phyloP scores from a whole-genome alignment of 2,888 invertebrate genomes.

The Synanthedon myopaeformis region DNA sequence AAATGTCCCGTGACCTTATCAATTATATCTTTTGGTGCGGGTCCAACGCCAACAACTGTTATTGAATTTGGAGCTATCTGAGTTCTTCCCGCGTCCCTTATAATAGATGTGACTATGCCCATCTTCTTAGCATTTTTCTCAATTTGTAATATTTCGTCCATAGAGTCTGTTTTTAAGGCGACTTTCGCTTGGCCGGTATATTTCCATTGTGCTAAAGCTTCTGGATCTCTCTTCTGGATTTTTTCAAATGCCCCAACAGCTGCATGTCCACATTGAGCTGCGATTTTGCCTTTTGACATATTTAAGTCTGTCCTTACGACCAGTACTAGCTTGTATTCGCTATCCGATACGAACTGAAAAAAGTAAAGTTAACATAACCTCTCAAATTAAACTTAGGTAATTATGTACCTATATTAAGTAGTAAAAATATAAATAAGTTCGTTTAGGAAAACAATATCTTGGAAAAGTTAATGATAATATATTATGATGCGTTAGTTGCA shows the following conservation, averaged over 20 bases:
- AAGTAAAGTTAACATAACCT: not conserved
- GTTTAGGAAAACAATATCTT: no score
- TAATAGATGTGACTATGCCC: slow-evolving; percentile 79
- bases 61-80: slow-evolving; percentile 90
- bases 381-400: no score
- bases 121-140: slow-evolving; percentile 75
- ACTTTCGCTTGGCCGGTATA: slow-evolving; percentile 87
- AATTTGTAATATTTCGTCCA: slow-evolving; percentile 78
- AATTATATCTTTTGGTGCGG: slow-evolving; percentile 81
- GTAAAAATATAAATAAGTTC: no score
- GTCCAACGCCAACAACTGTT: slow-evolving; percentile 95
- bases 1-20: slow-evolving; percentile 89
- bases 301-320: slow-evolving; percentile 90
- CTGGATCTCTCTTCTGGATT: slow-evolving; percentile 72
- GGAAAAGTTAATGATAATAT: no score
- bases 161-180: slow-evolving; percentile 83
- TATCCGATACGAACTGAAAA: slow-evolving; percentile 49
- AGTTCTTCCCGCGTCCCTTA: slow-evolving; percentile 93
- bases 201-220: slow-evolving; percentile 70
- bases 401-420: no score
- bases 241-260: slow-evolving; percentile 87
- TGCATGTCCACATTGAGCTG: slow-evolving; percentile 95
- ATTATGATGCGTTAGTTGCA: not conserved
- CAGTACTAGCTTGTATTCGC: slow-evolving; percentile 84
- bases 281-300: slow-evolving; percentile 96